Base-by-base conservation (phyloP, 2,888 invertebrate species). In the Cosmopolites sordidus region DNA sequence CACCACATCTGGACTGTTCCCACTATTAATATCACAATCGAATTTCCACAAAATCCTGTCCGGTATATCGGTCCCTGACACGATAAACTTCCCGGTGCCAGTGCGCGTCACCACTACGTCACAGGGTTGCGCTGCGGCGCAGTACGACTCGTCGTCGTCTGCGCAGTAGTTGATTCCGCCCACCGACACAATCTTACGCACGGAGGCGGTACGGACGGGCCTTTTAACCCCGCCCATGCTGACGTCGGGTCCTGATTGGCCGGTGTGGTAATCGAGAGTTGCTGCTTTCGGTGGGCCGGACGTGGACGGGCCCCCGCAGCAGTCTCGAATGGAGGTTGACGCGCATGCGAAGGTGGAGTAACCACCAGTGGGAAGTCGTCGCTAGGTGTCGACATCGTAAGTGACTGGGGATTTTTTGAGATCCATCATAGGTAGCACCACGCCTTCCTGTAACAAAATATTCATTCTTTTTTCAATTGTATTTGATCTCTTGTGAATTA, bases 361-460 rank as follows among this genome's bases (percentile, higher is more conserved):
- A 40, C 66, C 68, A 46, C 66, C 74, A 66, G 70, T 66, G 69
- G 66, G 62, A 49, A 73, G 72, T 73, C 72, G 73, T 72, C 73
- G 74, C 76, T 77, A 78, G 69, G 76, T 76, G 64, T 77, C 78
- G 66, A 76, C 76, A 64, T 81, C 80, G 75, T 79, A 81, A 66
- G 77, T 77, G 65, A 79, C 75, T 60, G 81, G 75, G 0, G 78
- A 79, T 74, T 83, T 83, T 72, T 83, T 79, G 75, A 82, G 74
- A 70, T 83, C 83, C 71, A 81, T 79, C 81, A 83, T 81, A 61
- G 82, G 82, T 63, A 83, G 71, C 60, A 81, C 78, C 51, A 81
- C 79, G 63, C 80, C 78, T 70, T 82, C 83, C 81, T 82, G 76
- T 6, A 68, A 67, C 39, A 49, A n/a, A n/a, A n/a, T n/a, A n/a